A percentile compares a stretch with the other conserved stretches of the same genome.
Evolutionary conservation across 2,888 invertebrate species (phyloP).

Genomic region (Caenorhabditis macrosperma): DNA sequence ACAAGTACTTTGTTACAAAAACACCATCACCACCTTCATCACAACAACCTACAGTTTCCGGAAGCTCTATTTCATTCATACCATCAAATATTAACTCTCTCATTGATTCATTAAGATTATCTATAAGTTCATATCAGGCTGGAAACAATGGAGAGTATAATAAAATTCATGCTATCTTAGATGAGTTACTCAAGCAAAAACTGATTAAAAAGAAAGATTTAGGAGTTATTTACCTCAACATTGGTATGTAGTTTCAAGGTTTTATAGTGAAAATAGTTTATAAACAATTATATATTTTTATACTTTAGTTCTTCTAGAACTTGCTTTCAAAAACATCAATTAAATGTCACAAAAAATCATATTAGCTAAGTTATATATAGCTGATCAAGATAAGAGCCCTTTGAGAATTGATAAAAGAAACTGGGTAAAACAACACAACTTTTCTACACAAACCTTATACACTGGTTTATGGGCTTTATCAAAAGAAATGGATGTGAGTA

Average conservation of each 20-base stretch:
- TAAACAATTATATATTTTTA: not conserved
- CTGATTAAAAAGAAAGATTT: conserved; percentile 25
- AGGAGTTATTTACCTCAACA: not conserved
- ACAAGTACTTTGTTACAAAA: conserved; percentile 57
- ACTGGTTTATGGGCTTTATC: not conserved
- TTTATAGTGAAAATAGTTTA: not conserved
- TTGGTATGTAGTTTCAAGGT: too few species aligned
- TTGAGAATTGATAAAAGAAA: not conserved
- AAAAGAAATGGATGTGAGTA: conserved; percentile 22
- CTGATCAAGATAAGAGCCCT: not conserved
- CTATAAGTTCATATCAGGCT: conserved; percentile 65
- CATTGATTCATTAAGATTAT: conserved; percentile 49
- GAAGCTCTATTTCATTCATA: too few species aligned
- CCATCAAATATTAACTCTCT: conserved; percentile 58
- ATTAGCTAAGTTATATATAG: not conserved
- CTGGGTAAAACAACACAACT: conserved; percentile 8
- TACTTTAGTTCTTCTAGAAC: not conserved
- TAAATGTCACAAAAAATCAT: not conserved
- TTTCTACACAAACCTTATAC: conserved; percentile 9
- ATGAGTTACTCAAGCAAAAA: conserved; percentile 50
- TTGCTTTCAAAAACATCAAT: too few species aligned
- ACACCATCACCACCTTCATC: conserved; percentile 5
- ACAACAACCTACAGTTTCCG: too few species aligned
- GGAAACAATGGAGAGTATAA: conserved; percentile 65
- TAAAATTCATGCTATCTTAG: conserved; percentile 64